Evolutionary conservation across 2,797 vertebrate species (phyloP).

Genomic region (Avahi laniger): DNA sequence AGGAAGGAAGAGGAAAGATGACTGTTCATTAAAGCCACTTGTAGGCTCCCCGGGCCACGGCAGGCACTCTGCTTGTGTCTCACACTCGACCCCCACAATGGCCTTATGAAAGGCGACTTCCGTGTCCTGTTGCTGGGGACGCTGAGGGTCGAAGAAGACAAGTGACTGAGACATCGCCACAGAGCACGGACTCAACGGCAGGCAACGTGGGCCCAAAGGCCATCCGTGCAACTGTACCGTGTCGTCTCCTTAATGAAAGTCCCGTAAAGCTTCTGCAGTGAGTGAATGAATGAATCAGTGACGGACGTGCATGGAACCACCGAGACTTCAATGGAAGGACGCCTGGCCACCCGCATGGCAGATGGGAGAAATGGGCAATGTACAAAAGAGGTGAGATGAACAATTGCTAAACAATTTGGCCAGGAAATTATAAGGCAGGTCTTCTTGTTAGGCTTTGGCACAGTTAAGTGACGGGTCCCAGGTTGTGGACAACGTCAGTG

Average conservation of each 20-base stretch:
- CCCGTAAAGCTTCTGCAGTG: background rate
- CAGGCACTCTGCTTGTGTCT: background rate
- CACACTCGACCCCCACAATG: too few species aligned
- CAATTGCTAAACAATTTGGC: background rate
- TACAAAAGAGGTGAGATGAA: fast-evolving
- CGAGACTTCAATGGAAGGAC: background rate
- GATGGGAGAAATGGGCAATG: fast-evolving
- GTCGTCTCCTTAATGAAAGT: background rate
- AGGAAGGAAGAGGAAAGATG: background rate
- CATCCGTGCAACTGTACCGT: background rate
- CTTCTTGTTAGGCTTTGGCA: background rate
- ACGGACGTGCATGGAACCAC: fast-evolving
- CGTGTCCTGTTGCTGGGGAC: background rate
- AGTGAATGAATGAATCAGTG: background rate
- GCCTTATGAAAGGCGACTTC: background rate
- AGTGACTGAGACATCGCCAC: too few species aligned
- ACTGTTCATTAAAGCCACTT: too few species aligned
- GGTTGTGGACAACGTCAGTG: background rate
- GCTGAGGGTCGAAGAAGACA: background rate
- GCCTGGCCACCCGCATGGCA: fast-evolving
- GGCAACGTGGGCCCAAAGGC: fast-evolving
- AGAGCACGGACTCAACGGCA: background rate
- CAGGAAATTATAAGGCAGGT: too few species aligned
- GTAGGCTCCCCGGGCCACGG: too few species aligned
- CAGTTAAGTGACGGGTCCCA: background rate